Evolutionary conservation across 1,140 invertebrate genomes (phyloP).

Genomic region (Ips nitidus): DNA sequence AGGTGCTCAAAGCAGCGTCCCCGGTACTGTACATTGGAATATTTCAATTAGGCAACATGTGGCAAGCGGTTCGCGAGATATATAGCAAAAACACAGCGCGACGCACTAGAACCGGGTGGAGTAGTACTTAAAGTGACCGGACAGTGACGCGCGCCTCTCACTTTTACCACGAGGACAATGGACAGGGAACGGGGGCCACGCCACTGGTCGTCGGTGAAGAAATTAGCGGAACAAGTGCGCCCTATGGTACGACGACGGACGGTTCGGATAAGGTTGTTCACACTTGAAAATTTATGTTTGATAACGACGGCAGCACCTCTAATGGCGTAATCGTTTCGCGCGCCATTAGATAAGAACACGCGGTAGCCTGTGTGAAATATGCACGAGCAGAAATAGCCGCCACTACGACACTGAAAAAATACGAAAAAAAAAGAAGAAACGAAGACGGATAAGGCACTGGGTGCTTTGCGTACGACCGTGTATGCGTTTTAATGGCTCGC

Average conservation of each 20-base stretch:
- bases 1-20: not conserved
- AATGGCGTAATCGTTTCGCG: slow-evolving; percentile 24
- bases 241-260: slow-evolving; percentile 2
- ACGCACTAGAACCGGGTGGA: not conserved
- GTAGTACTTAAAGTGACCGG: not conserved
- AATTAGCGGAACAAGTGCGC: slow-evolving; percentile 2
- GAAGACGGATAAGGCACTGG: not conserved
- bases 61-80: slow-evolving; percentile 16
- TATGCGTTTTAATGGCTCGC: not conserved
- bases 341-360: slow-evolving; percentile 24
- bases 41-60: slow-evolving; percentile 28
- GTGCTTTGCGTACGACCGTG: not conserved
- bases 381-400: not conserved
- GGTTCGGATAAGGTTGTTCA: slow-evolving; percentile 30
- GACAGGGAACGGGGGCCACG: not conserved
- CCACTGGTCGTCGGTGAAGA: not conserved
- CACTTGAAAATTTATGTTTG: slow-evolving; percentile 32
- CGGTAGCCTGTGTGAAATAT: slow-evolving; percentile 15
- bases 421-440: not conserved
- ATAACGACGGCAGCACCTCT: slow-evolving; percentile 16
- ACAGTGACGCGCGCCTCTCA: not conserved
- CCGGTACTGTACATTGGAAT: slow-evolving; percentile 17
- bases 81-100: not conserved
- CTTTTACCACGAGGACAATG: slow-evolving; percentile 3
- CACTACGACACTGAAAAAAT: not conserved